Evolutionary conservation across 2,113 vertebrate genomes (phyloP), one percentile per base, ranked within the genome.

Genomic region (Blennius ocellaris): DNA sequence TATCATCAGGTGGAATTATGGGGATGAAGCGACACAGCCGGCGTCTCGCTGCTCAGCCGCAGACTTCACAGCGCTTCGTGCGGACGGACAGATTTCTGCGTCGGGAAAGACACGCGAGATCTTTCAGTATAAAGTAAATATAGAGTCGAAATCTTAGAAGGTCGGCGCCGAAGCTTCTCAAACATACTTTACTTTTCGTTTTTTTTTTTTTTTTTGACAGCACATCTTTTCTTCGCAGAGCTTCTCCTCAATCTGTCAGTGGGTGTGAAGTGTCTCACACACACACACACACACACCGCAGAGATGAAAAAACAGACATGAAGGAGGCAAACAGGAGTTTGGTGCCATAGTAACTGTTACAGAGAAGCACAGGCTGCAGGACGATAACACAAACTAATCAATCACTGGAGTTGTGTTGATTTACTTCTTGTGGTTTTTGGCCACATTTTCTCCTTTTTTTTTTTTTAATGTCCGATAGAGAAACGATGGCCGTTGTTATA

Each of bases 1-100:
- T 92, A 91, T 90, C 87, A 86, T 90, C 75, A 89, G 82, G 89
- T 64, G 55, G 59, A 87, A 90, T 92, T 90, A 89, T 72, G 64
- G 81, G 73, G 52, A 80, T 84, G 78, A 78, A 63, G 81, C 75
- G 80, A 72, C 81, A 81, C 70, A 64, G 60, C 66, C 36, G 21
- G 21, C 21, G 21, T 30, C 21, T 30, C 21, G 16, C 52, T 61
- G 59, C 37, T 64, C 62, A 75, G 43, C 64, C 74, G 9, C 14
- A 15, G 63, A 47, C 69, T 80, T 73, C 43, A 40, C 43, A 40
- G 21, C 1, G 8, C 51, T 43, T 36, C 37, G 51, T 62, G 67
- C 21, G 68, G 60, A 80, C 69, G 48, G 59, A 43, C 43, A 64
- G 40, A 44, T 68, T 69, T 83, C 47, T 61, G 59, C 44, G 45